Evolutionary conservation across 2,797 vertebrate genomes (phyloP).

Genomic region (Arrhamphus sclerolepis): DNA sequence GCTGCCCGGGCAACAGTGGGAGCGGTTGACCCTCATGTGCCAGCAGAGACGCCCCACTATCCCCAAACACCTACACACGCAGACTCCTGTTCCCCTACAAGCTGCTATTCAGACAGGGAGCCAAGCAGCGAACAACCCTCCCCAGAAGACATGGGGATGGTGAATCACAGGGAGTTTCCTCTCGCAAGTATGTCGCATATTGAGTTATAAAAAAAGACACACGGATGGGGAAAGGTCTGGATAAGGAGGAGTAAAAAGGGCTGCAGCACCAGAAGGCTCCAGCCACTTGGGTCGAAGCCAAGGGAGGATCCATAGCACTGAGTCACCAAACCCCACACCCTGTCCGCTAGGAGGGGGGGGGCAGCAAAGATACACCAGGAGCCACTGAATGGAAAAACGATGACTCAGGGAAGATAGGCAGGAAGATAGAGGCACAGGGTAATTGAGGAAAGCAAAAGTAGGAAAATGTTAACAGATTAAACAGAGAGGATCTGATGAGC

Average conservation of each 20-base stretch:
- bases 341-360: conserved; percentile 47
- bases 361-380: conserved; percentile 21
- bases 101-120: conserved; percentile 46
- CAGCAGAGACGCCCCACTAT: conserved; percentile 31
- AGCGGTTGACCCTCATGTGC: conserved; percentile 57
- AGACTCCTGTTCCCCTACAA: conserved; percentile 37
- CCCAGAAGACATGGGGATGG: conserved; percentile 36
- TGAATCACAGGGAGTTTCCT: conserved; percentile 77
- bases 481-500: too few relatives aligned
- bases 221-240: conserved; percentile 32
- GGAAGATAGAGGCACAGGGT: neutral
- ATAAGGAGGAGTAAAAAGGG: conserved; percentile 24
- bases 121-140: conserved; percentile 35
- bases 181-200: conserved; percentile 31
- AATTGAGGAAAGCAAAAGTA: neutral
- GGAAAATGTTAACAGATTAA: neutral
- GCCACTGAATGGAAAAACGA: conserved; percentile 23
- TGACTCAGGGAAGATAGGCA: conserved; percentile 26
- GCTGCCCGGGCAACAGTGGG: conserved; percentile 61
- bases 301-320: conserved; percentile 65
- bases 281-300: conserved; percentile 56
- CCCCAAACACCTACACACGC: conserved; percentile 8
- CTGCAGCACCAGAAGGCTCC: conserved; percentile 37
- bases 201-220: conserved; percentile 19
- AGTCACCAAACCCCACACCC: conserved; percentile 67